Percentiles rank a stretch among this genome's conserved stretches.
These are phyloP conservation scores for Drosophila mayri DNA, from an alignment of 1,140 invertebrate genomes.

Conservation along the genomic window DNA sequence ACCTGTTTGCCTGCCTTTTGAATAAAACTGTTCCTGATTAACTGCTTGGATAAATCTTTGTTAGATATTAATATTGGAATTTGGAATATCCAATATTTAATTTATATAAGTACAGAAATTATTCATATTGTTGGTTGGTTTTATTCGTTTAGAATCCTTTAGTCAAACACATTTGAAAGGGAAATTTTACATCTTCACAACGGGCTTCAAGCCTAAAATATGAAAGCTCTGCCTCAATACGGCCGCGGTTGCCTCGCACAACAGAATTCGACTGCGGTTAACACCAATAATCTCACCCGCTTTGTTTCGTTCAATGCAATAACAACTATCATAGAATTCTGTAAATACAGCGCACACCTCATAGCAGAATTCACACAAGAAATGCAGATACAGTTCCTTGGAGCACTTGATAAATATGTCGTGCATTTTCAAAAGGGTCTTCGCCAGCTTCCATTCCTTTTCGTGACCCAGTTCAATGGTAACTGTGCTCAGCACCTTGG, in stretches of 20 bases:
- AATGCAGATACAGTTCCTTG: conserved; percentile 94
- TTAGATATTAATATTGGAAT: too few relatives aligned
- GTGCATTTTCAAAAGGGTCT: conserved; percentile 93
- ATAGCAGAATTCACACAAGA: conserved; percentile 98
- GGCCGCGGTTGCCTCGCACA: conserved; percentile 96
- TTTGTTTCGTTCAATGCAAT: conserved; percentile 97
- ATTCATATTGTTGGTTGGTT: background rate
- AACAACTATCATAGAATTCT: conserved; percentile 99
- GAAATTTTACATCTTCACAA: conserved; percentile 92
- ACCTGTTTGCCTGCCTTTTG: too few relatives aligned
- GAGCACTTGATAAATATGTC: conserved; percentile 94
- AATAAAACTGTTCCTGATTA: too few relatives aligned
- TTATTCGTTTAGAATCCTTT: conserved; percentile 13
- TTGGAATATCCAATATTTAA: too few relatives aligned
- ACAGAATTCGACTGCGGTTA: conserved; percentile 93
- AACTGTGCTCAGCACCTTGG: conserved; percentile 84
- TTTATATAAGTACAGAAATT: background rate
- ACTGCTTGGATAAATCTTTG: too few relatives aligned
- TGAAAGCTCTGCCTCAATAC: conserved; percentile 95
- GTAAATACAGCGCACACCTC: conserved; percentile 96
- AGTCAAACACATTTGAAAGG: background rate
- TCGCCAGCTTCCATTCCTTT: conserved; percentile 98
- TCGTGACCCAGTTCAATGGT: conserved; percentile 91
- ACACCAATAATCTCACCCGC: conserved; percentile 92
- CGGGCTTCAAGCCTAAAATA: conserved; percentile 96